Conservation (phyloP, 2,113 vertebrate species). For the Gymnorhina tibicen region DNA sequence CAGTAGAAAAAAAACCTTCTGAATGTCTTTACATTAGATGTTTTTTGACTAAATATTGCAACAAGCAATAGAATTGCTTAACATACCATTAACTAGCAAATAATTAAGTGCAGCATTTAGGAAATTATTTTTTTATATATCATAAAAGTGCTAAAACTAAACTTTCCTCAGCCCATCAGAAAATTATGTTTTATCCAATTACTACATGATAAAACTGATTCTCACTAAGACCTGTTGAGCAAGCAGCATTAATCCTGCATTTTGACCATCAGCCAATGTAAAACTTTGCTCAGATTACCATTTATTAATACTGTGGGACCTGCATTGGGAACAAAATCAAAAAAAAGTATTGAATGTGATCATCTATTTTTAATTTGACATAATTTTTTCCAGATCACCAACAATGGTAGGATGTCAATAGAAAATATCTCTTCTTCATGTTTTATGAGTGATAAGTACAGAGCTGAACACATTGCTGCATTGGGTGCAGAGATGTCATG, state of each 20-base stretch:
- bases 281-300: background rate
- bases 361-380: background rate
- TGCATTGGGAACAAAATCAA: background rate
- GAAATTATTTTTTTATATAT: background rate
- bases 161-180: background rate
- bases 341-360: background rate
- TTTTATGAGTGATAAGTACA: background rate
- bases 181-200: background rate
- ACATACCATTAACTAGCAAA: background rate
- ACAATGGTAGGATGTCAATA: background rate
- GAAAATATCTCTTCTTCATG: background rate
- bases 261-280: conserved; percentile 26
- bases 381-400: background rate
- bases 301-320: background rate
- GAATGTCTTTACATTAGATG: background rate
- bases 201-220: conserved; percentile 29
- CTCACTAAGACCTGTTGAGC: background rate
- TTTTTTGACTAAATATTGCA: background rate
- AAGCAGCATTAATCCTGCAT: conserved; percentile 4
- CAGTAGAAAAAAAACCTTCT: background rate
- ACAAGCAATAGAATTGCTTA: background rate
- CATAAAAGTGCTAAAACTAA: background rate
- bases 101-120: background rate
- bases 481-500: background rate
- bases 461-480: background rate